Conservation (phyloP, 2,888 invertebrate species). For the Callyntrura guangdongensis region DNA sequence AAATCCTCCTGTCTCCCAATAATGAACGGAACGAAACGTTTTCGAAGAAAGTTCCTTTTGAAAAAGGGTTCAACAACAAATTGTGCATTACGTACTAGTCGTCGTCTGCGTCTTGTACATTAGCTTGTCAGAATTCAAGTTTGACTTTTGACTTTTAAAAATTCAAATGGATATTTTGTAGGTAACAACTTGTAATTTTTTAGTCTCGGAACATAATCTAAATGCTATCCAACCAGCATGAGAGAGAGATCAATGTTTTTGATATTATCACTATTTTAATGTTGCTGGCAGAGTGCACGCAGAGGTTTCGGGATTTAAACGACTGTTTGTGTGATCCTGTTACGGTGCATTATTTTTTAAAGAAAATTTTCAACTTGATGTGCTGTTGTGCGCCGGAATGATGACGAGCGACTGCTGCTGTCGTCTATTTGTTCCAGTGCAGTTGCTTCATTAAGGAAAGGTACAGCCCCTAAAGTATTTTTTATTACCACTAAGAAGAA, state of each 20-base stretch:
- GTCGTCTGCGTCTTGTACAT: conserved; percentile 49
- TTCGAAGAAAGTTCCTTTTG: conserved; percentile 24
- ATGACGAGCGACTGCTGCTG: conserved; percentile 78
- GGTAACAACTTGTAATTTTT: conserved; percentile 76
- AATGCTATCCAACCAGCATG: not conserved
- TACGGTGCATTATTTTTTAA: conserved; percentile 78
- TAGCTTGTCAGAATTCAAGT: conserved; percentile 74
- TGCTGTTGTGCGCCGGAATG: conserved; percentile 70
- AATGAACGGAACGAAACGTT: conserved; percentile 35
- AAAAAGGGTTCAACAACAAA: conserved; percentile 38
- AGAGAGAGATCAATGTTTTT: not conserved
- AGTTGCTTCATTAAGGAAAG: conserved; percentile 78
- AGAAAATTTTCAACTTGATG: conserved; percentile 68
- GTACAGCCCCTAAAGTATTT: conserved; percentile 72
- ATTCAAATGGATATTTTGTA: conserved; percentile 70
- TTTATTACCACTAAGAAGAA: conserved; percentile 63
- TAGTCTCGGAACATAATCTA: conserved; percentile 53
- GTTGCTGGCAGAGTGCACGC: not conserved
- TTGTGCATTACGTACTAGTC: conserved; percentile 36
- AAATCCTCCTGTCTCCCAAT: conserved; percentile 55
- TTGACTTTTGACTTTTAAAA: conserved; percentile 78
- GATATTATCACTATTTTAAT: conserved; percentile 9
- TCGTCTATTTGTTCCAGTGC: conserved; percentile 80
- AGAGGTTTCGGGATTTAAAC: not conserved
- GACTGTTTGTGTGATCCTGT: conserved; percentile 52